A percentile compares a stretch with the other conserved stretches of the same genome.
Conservation (phyloP, 1,140 invertebrate genomes). For the Orussus abietinus region DNA sequence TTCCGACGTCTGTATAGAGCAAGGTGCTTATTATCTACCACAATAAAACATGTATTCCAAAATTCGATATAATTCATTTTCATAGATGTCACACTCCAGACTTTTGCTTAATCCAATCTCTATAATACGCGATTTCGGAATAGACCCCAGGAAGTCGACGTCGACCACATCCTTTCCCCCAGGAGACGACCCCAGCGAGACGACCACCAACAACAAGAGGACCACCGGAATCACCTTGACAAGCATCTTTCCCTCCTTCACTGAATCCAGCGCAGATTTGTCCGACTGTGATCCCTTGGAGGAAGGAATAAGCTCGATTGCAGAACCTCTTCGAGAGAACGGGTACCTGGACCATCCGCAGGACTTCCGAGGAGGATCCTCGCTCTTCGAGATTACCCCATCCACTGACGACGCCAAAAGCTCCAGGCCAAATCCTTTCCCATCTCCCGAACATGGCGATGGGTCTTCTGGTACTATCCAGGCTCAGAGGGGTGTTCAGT, state of each 20-base stretch:
- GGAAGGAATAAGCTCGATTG: background rate
- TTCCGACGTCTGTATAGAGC: conserved; percentile 54
- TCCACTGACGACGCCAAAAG: conserved; percentile 3
- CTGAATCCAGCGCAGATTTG: conserved; percentile 38
- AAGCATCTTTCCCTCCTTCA: conserved; percentile 55
- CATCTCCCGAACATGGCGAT: background rate
- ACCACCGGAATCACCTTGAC: conserved; percentile 66
- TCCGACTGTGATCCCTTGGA: background rate
- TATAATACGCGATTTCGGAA: conserved; percentile 47
- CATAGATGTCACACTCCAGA: conserved; percentile 20
- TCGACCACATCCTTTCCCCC: conserved; percentile 63
- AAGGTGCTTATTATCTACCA: conserved; percentile 44
- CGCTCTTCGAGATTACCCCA: background rate
- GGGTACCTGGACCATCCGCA: background rate
- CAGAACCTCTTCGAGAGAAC: background rate
- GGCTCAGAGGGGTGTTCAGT: background rate
- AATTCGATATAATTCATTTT: no score
- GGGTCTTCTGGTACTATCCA: background rate
- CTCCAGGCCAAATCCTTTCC: conserved; percentile 15
- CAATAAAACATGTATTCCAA: no score
- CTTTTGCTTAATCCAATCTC: conserved; percentile 41
- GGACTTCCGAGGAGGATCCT: background rate
- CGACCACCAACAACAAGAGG: conserved; percentile 54
- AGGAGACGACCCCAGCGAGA: conserved; percentile 66
- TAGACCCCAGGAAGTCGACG: conserved; percentile 61